Conservation (phyloP, 2,888 invertebrate genomes). For the Plebejus melissa region DNA sequence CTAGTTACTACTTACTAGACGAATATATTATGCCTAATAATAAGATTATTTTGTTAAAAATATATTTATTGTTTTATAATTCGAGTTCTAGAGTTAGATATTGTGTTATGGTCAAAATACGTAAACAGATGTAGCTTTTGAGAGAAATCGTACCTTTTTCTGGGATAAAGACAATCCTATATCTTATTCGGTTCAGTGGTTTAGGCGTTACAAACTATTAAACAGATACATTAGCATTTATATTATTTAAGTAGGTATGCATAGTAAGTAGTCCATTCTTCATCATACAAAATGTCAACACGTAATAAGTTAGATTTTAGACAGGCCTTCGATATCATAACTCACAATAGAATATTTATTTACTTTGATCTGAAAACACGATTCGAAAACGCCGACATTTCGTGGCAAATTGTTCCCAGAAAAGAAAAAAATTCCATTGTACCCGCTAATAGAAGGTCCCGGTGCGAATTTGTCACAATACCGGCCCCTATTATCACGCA, state of each 20-base stretch:
- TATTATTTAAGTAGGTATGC: no score
- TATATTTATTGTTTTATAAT: background rate
- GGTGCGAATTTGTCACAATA: slow-evolving; percentile 70
- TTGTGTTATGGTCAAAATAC: background rate
- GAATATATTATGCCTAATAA: background rate
- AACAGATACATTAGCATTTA: no score
- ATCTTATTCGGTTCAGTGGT: no score
- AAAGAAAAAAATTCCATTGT: slow-evolving; percentile 49
- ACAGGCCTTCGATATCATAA: background rate
- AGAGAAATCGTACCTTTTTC: no score
- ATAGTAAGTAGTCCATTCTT: no score
- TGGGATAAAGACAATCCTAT: no score
- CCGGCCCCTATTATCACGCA: slow-evolving; percentile 64
- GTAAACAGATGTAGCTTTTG: background rate
- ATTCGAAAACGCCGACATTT: slow-evolving; percentile 29
- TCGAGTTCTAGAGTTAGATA: no score
- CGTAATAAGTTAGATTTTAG: background rate
- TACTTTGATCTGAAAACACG: slow-evolving; percentile 19
- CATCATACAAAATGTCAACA: background rate
- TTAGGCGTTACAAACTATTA: no score
- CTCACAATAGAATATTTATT: slow-evolving; percentile 11
- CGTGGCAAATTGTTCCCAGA: slow-evolving; percentile 43
- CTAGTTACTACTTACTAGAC: background rate
- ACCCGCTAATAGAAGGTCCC: slow-evolving; percentile 64
- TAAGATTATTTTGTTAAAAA: background rate